Conservation (phyloP, 2,888 invertebrate genomes). For the Leptothorax acervorum region DNA sequence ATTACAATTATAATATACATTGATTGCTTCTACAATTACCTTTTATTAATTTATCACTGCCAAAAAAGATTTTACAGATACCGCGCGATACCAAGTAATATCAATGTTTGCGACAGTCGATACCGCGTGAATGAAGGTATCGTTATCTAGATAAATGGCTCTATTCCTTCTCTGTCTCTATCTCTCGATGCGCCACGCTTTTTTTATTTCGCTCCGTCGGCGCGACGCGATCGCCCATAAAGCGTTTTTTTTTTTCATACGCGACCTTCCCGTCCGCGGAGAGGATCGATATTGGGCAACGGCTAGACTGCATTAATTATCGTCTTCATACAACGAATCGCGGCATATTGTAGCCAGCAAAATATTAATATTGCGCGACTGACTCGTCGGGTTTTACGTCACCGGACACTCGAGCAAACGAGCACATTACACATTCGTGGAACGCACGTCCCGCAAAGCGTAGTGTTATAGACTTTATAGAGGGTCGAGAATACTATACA, state of each 20-base stretch:
- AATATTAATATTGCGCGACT: constrained; percentile 40
- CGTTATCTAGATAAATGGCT: constrained; percentile 19
- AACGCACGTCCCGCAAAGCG: constrained; percentile 38
- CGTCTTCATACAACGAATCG: constrained; percentile 28
- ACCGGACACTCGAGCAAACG: constrained; percentile 15
- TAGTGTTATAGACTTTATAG: constrained; percentile 16
- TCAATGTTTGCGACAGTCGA: neutral
- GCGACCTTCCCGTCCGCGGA: neutral
- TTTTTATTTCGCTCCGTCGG: neutral
- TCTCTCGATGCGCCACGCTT: neutral
- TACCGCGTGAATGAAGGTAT: neutral
- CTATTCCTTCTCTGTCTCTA: neutral
- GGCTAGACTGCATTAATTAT: constrained; percentile 34
- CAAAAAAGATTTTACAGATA: neutral
- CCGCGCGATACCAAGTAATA: neutral
- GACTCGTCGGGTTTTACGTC: constrained; percentile 24
- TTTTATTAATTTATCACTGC: neutral
- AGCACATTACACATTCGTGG: constrained; percentile 40
- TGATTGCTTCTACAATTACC: neutral
- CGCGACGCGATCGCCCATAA: constrained; percentile 15
- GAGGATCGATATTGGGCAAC: constrained; percentile 36
- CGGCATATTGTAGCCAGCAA: neutral
- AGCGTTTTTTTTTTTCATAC: constrained; percentile 31
- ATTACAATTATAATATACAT: neutral
- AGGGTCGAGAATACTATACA: constrained; percentile 48